phyloP scores from a whole-genome alignment of 2,113 vertebrate genomes.

The Dipodomys ordii region DNA sequence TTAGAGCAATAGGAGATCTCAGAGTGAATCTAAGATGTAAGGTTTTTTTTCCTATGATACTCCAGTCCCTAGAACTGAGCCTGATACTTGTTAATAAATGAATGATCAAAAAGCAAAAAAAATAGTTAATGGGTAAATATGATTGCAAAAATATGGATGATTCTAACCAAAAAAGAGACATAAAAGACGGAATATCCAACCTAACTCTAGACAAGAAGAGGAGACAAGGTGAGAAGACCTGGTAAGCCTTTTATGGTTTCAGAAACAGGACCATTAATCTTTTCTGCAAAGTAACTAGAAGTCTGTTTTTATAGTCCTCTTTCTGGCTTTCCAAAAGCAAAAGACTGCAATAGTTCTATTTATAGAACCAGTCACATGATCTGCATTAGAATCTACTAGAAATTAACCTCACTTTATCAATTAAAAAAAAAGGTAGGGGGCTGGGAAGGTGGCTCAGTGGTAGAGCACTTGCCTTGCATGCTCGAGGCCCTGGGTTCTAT shows the following conservation, averaged over 20 bases:
- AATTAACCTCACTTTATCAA: too few species aligned
- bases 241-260: neutral
- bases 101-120: neutral
- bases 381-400: too few species aligned
- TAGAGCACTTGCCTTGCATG: too few species aligned
- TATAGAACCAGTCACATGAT: neutral
- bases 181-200: neutral
- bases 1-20: too few species aligned
- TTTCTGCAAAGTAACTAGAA: neutral
- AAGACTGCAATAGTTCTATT: neutral
- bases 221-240: neutral
- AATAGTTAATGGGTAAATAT: neutral
- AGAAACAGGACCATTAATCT: neutral
- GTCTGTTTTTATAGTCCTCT: neutral
- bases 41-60: neutral
- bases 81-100: neutral
- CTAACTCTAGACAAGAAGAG: neutral
- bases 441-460: too few species aligned
- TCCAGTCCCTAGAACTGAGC: neutral
- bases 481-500: too few species aligned
- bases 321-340: neutral
- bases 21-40: too few species aligned
- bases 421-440: too few species aligned
- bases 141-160: neutral
- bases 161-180: neutral